Percentiles rank a stretch among this genome's conserved stretches.
Evolutionary conservation across 2,113 vertebrate genomes (phyloP).

Genomic region (Saguinus imperator): DNA sequence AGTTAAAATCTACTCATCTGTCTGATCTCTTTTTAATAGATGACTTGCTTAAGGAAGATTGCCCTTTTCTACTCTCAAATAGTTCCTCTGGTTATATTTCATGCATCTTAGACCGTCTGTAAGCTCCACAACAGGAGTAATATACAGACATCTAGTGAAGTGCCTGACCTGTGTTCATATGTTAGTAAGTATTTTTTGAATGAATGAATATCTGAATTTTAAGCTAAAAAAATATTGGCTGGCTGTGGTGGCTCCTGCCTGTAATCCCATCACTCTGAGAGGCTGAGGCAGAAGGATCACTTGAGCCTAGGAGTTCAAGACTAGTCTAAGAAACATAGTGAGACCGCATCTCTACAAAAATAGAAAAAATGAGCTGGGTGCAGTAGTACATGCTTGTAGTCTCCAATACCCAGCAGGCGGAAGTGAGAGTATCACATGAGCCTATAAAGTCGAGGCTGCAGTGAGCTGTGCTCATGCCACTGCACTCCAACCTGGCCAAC

Average conservation of each 20-base stretch:
- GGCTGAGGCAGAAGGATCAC: no score
- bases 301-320: no score
- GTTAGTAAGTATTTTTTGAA: background rate
- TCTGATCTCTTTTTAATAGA: background rate
- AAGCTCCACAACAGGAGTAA: background rate
- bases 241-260: no score
- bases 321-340: no score
- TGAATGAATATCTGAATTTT: background rate
- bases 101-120: background rate
- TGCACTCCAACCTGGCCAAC: no score
- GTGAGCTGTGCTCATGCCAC: background rate
- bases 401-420: no score
- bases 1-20: background rate
- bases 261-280: no score
- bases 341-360: no score
- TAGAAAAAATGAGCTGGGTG: no score
- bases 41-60: background rate
- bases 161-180: background rate
- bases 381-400: no score
- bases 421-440: no score
- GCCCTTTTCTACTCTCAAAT: background rate
- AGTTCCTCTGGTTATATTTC: background rate
- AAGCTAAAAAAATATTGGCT: background rate
- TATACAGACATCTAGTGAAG: background rate
- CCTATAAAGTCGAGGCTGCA: no score